These are phyloP conservation scores for Dermochelys coriacea DNA, from an alignment of 2,797 vertebrate genomes.

Conservation along the genomic window DNA sequence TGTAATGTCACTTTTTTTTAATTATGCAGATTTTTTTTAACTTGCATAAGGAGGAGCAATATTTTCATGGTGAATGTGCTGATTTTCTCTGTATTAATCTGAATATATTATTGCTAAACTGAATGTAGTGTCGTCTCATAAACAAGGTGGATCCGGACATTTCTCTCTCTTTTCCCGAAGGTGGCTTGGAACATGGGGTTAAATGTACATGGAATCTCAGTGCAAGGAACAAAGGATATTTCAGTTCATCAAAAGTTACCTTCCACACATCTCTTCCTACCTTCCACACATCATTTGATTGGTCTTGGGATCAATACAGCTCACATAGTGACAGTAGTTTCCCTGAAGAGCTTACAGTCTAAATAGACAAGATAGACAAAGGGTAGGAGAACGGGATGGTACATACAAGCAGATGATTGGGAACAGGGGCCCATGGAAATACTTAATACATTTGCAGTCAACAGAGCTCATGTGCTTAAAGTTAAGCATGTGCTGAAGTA, in stretches of 20 bases:
- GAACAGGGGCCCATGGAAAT: not conserved
- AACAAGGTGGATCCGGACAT: slow-evolving; percentile 14
- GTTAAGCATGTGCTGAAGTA: not conserved
- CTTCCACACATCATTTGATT: not conserved
- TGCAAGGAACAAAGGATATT: slow-evolving; percentile 47
- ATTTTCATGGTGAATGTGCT: not conserved
- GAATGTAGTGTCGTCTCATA: slow-evolving; percentile 10
- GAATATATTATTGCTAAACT: not conserved
- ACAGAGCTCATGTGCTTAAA: not conserved
- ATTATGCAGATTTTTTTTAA: not conserved
- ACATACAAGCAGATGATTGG: not conserved
- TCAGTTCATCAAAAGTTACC: slow-evolving; percentile 28
- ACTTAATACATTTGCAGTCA: too few species aligned
- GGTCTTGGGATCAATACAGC: not conserved
- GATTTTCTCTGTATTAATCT: slow-evolving; percentile 32
- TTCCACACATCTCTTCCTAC: not conserved
- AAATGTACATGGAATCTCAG: slow-evolving; percentile 31
- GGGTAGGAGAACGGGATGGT: not conserved
- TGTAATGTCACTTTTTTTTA: not conserved
- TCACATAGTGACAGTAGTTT: not conserved
- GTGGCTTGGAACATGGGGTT: slow-evolving; percentile 7
- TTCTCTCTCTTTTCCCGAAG: not conserved
- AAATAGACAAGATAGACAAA: not conserved
- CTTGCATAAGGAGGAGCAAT: not conserved
- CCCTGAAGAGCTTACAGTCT: not conserved